A percentile compares a stretch with the other conserved stretches of the same genome.
phyloP scores from a whole-genome alignment of 2,888 invertebrate species.

The Philhelius pedissequus region DNA sequence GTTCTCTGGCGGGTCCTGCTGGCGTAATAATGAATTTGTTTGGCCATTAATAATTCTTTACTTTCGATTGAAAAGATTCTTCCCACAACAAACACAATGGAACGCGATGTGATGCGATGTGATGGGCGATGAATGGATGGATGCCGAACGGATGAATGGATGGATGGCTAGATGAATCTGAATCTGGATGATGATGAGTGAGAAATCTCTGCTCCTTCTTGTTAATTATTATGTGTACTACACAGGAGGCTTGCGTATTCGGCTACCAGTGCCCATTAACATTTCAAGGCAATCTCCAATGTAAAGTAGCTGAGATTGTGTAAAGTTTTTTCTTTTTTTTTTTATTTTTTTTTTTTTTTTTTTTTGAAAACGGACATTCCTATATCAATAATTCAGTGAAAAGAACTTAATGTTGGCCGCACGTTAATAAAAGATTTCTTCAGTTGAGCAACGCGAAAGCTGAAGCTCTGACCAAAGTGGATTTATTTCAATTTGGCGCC shows the following conservation, averaged over 20 bases:
- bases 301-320: conserved; percentile 30
- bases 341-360: neutral
- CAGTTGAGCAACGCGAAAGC: conserved; percentile 21
- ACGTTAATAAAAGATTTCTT: conserved; percentile 51
- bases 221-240: conserved; percentile 53
- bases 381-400: conserved; percentile 49
- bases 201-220: conserved; percentile 49
- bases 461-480: conserved; percentile 30
- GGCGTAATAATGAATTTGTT: conserved; percentile 64
- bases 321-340: neutral
- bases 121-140: conserved; percentile 33
- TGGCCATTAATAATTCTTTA: conserved; percentile 68
- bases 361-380: neutral
- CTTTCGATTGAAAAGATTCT: conserved; percentile 66
- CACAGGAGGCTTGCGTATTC: neutral
- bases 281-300: conserved; percentile 17
- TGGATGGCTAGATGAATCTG: neutral
- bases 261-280: neutral
- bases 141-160: neutral
- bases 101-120: too few relatives aligned
- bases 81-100: conserved; percentile 8
- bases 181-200: conserved; percentile 33
- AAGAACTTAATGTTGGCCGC: conserved; percentile 20
- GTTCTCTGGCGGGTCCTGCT: conserved; percentile 22
- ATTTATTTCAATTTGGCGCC: conserved; percentile 60